Conservation (phyloP, 2,888 invertebrate genomes). For the Drosophila longiperda region DNA sequence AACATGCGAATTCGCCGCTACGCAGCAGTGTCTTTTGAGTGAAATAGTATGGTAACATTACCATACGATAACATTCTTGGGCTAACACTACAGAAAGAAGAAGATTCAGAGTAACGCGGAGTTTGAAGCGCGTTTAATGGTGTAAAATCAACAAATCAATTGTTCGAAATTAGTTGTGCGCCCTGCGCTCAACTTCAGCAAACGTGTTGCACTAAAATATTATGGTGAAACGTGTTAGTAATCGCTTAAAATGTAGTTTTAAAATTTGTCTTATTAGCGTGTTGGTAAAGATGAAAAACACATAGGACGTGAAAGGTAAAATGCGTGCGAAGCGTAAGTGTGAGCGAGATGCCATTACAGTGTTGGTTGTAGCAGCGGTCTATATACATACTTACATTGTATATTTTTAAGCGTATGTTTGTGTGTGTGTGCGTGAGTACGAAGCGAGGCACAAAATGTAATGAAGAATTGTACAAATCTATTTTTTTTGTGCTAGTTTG, state of each 20-base stretch:
- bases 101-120: conserved; percentile 62
- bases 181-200: conserved; percentile 47
- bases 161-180: conserved; percentile 39
- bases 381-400: conserved; percentile 66
- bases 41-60: conserved; percentile 22
- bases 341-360: conserved; percentile 71
- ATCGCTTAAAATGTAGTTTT: conserved; percentile 55
- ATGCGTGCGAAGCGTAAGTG: conserved; percentile 58
- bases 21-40: conserved; percentile 32
- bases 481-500: conserved; percentile 41
- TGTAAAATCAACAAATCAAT: conserved; percentile 68
- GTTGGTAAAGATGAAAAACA: conserved; percentile 73
- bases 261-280: conserved; percentile 74
- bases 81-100: conserved; percentile 49
- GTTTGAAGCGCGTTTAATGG: conserved; percentile 73
- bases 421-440: conserved; percentile 47
- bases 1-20: not conserved
- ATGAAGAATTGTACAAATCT: conserved; percentile 58
- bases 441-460: conserved; percentile 59
- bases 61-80: conserved; percentile 39
- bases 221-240: conserved; percentile 64
- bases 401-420: conserved; percentile 59
- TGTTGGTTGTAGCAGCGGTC: conserved; percentile 72
- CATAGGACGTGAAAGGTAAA: conserved; percentile 70
- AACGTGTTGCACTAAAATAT: conserved; percentile 54